phyloP scores from a whole-genome alignment of 2,113 vertebrate genomes.

The Antigone vipio region DNA sequence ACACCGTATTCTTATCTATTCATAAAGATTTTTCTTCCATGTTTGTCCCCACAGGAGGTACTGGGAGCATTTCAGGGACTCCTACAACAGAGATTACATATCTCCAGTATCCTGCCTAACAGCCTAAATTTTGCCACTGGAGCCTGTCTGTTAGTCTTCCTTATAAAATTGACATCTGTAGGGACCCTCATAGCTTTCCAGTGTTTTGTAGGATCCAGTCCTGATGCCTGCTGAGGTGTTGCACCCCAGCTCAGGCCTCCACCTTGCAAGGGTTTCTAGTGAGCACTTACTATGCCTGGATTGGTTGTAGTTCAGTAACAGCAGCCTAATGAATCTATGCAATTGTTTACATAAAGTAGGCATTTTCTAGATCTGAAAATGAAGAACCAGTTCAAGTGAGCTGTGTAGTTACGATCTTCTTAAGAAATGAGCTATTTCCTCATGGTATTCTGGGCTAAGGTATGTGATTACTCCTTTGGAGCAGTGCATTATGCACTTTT shows the following conservation, averaged over 20 bases:
- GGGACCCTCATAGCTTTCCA: not conserved
- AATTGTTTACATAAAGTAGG: not conserved
- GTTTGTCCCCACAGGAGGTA: not conserved
- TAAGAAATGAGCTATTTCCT: not conserved
- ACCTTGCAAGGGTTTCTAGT: not conserved
- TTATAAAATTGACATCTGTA: not conserved
- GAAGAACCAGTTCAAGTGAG: not conserved
- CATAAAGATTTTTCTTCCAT: not conserved
- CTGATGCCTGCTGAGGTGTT: not conserved
- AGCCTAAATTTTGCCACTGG: not conserved
- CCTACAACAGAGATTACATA: not conserved
- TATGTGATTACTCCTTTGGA: not conserved
- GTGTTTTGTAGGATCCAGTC: not conserved
- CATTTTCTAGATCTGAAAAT: not conserved
- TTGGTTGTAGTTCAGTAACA: not conserved
- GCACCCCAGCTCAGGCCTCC: not conserved
- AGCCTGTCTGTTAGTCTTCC: not conserved
- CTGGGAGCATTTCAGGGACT: not conserved
- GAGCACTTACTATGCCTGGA: not conserved
- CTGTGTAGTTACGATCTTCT: not conserved
- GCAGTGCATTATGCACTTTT: not conserved
- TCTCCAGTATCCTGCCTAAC: not conserved
- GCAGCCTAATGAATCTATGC: not conserved
- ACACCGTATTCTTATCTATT: not conserved
- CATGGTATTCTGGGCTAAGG: not conserved